phyloP scores from a whole-genome alignment of 2,888 invertebrate genomes.

The Pachydiplax longipennis region DNA sequence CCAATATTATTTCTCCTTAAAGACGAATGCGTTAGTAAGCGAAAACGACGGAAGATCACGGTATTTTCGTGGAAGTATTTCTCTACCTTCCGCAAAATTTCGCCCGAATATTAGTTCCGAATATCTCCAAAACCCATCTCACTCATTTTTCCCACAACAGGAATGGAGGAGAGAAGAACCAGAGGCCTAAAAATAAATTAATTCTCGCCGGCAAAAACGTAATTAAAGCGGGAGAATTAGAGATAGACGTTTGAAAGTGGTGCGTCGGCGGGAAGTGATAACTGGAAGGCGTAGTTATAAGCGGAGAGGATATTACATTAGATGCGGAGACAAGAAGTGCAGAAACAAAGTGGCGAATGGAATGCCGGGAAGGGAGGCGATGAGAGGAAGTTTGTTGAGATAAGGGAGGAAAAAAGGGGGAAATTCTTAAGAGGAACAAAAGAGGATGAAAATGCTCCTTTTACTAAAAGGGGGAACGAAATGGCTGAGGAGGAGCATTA shows the following conservation, averaged over 20 bases:
- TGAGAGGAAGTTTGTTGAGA: background rate
- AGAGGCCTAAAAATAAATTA: slow-evolving; percentile 12
- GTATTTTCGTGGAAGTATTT: no score
- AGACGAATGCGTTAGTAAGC: no score
- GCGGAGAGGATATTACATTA: slow-evolving; percentile 6
- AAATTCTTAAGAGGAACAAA: background rate
- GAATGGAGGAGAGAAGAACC: background rate
- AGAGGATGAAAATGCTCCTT: background rate
- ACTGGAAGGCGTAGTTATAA: background rate
- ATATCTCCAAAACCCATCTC: background rate
- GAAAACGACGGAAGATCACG: no score
- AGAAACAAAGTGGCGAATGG: slow-evolving; percentile 25
- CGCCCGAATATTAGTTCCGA: background rate
- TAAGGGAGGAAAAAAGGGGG: background rate
- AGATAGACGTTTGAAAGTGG: background rate
- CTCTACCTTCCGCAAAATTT: background rate
- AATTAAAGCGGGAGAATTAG: slow-evolving; percentile 13
- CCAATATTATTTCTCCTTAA: no score
- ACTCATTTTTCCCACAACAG: background rate
- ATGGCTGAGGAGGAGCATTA: background rate
- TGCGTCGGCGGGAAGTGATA: background rate
- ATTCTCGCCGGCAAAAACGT: slow-evolving; percentile 22
- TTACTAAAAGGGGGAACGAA: background rate
- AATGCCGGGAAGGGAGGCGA: background rate
- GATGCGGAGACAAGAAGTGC: slow-evolving; percentile 19